These are phyloP conservation scores for Entelurus aequoreus DNA, from an alignment of 2,113 vertebrate genomes.

Conservation along the genomic window DNA sequence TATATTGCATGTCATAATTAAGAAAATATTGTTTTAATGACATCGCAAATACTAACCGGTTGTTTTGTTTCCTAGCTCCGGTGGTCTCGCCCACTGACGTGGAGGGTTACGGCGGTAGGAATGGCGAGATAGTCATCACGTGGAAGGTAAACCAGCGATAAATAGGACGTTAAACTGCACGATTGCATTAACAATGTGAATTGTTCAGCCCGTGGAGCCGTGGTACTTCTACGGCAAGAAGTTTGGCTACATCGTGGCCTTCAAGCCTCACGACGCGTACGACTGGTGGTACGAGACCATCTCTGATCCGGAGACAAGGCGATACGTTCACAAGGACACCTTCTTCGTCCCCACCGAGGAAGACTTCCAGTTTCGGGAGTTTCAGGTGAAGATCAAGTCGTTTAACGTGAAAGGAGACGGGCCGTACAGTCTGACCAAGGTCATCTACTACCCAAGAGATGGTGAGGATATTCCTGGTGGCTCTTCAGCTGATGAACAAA, in stretches of 20 bases:
- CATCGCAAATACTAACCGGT: too few species aligned
- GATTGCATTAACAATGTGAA: too few species aligned
- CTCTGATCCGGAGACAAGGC: slow-evolving; percentile 86
- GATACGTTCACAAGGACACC: slow-evolving; percentile 85
- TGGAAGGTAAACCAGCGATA: slow-evolving; percentile 79
- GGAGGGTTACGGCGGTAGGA: slow-evolving; percentile 84
- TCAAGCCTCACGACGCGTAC: slow-evolving; percentile 84
- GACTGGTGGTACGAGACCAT: slow-evolving; percentile 92
- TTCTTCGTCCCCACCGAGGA: slow-evolving; percentile 69
- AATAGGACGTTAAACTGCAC: neutral
- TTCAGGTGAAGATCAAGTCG: slow-evolving; percentile 93
- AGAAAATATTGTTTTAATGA: neutral
- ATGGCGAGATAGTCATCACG: slow-evolving; percentile 88
- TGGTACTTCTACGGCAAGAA: slow-evolving; percentile 92
- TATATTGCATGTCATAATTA: too few species aligned
- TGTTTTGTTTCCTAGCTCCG: slow-evolving; percentile 73
- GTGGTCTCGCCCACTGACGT: slow-evolving; percentile 87
- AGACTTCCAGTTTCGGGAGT: slow-evolving; percentile 77
- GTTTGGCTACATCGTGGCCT: slow-evolving; percentile 92
- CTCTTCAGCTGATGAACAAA: neutral
- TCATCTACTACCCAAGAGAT: slow-evolving; percentile 88
- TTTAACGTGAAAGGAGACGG: slow-evolving; percentile 95
- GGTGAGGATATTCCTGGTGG: slow-evolving; percentile 62
- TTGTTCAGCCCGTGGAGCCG: slow-evolving; percentile 82
- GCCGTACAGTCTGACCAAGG: slow-evolving; percentile 82